Conservation (phyloP, 2,797 vertebrate genomes). For the Acipenser ruthenus region DNA sequence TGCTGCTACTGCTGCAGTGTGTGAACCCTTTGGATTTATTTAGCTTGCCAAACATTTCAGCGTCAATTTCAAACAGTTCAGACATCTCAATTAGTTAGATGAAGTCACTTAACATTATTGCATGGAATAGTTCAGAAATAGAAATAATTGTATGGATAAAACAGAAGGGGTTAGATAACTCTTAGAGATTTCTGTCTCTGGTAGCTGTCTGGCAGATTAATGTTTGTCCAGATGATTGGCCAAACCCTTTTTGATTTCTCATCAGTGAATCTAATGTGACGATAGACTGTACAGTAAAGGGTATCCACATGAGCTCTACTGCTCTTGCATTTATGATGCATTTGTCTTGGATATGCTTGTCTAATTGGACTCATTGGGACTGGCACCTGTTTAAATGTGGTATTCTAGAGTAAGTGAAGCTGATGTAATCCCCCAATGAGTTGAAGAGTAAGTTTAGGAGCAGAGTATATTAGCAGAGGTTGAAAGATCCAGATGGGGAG, state of each 20-base stretch:
- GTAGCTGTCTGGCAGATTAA: background rate
- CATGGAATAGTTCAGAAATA: too few species aligned
- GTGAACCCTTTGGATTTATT: too few species aligned
- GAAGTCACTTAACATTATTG: too few species aligned
- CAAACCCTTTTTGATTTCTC: background rate
- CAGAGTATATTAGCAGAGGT: background rate
- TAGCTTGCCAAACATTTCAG: too few species aligned
- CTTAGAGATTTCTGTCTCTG: background rate
- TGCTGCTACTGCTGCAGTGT: too few species aligned
- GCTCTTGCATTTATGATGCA: too few species aligned
- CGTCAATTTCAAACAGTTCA: too few species aligned
- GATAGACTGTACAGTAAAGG: background rate
- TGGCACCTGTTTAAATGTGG: background rate
- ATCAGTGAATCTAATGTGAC: background rate
- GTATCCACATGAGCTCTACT: too few species aligned
- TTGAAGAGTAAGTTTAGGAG: background rate
- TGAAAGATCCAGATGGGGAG: background rate
- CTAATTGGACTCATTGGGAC: background rate
- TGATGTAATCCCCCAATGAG: background rate
- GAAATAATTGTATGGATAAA: too few species aligned
- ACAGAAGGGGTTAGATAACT: too few species aligned
- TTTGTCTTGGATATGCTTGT: background rate
- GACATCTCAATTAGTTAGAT: too few species aligned
- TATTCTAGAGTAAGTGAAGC: background rate
- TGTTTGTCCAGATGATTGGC: slow-evolving; percentile 4